A percentile compares a stretch with the other conserved stretches of the same genome.
Evolutionary conservation across 2,888 invertebrate species (phyloP).

Genomic region (Nomada goodeniana): DNA sequence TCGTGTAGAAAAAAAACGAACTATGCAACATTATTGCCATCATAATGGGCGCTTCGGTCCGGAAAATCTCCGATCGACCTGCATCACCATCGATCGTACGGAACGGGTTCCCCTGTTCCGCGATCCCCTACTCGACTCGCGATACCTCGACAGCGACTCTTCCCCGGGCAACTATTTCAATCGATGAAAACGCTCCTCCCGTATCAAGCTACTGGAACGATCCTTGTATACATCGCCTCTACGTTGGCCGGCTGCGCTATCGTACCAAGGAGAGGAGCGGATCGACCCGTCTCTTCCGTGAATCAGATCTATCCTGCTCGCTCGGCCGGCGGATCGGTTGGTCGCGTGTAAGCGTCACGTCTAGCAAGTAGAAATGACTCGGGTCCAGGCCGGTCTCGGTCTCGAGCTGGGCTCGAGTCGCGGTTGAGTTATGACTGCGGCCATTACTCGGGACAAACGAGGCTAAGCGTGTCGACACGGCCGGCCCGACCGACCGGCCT

Average conservation of each 20-base stretch:
- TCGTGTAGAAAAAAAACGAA: no score
- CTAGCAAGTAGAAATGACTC: conserved; percentile 45
- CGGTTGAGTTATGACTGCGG: conserved; percentile 77
- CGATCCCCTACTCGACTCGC: no score
- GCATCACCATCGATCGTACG: no score
- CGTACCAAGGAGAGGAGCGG: conserved; percentile 35
- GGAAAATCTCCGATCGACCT: no score
- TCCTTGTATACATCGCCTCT: conserved; percentile 33
- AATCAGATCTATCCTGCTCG: conserved; percentile 61
- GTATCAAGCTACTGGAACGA: conserved; percentile 35
- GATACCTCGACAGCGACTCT: no score
- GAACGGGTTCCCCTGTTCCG: no score
- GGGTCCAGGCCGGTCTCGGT: conserved; percentile 40
- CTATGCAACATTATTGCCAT: no score
- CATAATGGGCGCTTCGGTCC: no score
- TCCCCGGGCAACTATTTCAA: no score
- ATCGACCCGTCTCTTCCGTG: conserved; percentile 72
- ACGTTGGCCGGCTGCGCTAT: conserved; percentile 40
- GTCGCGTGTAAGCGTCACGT: conserved; percentile 39
- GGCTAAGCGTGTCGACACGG: conserved; percentile 81
- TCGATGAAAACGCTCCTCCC: conserved; percentile 23
- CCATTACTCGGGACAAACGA: conserved; percentile 80
- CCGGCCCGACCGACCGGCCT: conserved; percentile 64
- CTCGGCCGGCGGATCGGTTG: conserved; percentile 2
- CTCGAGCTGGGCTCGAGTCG: conserved; percentile 46